These are phyloP conservation scores for Fukomys damarensis DNA, from an alignment of 2,113 vertebrate genomes.

Conservation along the genomic window DNA sequence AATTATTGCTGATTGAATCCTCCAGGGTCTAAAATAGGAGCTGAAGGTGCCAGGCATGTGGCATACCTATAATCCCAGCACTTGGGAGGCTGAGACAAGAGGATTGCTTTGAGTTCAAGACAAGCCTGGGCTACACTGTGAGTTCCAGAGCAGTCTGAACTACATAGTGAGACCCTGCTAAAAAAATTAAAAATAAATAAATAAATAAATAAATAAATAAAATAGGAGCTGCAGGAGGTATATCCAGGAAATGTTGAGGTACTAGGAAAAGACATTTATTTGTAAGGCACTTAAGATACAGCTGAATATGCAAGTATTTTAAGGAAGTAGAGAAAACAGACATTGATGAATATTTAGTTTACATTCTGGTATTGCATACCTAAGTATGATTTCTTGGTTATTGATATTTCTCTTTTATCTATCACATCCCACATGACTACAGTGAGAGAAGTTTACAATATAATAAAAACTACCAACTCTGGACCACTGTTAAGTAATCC, in stretches of 20 bases:
- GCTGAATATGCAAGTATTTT: not conserved
- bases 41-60: too few relatives aligned
- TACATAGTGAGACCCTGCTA: too few relatives aligned
- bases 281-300: not conserved
- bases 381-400: not conserved
- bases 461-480: not conserved
- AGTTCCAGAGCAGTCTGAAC: too few relatives aligned
- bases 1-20: not conserved
- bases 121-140: too few relatives aligned
- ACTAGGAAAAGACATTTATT: not conserved
- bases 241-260: not conserved
- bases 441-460: not conserved
- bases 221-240: not conserved
- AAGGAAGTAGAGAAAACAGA: not conserved
- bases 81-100: too few relatives aligned
- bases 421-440: not conserved
- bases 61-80: too few relatives aligned
- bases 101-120: too few relatives aligned
- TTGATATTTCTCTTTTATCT: not conserved
- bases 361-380: not conserved
- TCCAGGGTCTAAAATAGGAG: not conserved
- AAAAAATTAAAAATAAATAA: too few relatives aligned
- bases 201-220: too few relatives aligned
- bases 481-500: not conserved
- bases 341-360: not conserved